These are phyloP conservation scores for Nipponacmea schrenckii DNA, from an alignment of 2,888 invertebrate genomes.

Conservation along the genomic window DNA sequence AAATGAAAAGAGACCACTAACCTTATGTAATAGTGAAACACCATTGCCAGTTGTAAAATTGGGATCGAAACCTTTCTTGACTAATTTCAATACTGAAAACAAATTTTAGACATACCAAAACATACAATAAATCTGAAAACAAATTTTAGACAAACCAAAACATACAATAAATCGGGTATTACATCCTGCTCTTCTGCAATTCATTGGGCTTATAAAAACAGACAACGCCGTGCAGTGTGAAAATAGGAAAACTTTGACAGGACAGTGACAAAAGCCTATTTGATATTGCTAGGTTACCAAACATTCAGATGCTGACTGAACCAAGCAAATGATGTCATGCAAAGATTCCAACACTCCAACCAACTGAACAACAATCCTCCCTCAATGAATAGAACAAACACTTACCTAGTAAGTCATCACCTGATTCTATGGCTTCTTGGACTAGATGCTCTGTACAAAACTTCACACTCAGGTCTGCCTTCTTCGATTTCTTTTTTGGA, in stretches of 20 bases:
- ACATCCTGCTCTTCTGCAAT: neutral
- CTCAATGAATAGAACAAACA: too few relatives aligned
- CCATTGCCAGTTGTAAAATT: conserved; percentile 48
- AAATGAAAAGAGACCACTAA: conserved; percentile 23
- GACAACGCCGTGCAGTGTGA: too few relatives aligned
- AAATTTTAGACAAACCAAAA: too few relatives aligned
- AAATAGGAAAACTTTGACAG: too few relatives aligned
- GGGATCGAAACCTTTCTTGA: conserved; percentile 38
- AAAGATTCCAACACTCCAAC: too few relatives aligned
- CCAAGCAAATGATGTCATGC: neutral
- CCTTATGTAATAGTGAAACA: conserved; percentile 50
- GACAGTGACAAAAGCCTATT: too few relatives aligned
- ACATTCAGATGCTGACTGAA: too few relatives aligned
- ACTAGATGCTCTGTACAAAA: conserved; percentile 34
- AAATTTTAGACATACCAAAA: too few relatives aligned
- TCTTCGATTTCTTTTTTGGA: conserved; percentile 35
- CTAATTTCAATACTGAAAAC: conserved; percentile 42
- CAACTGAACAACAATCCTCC: too few relatives aligned
- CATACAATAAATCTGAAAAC: too few relatives aligned
- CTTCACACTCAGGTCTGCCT: conserved; percentile 22
- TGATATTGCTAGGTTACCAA: too few relatives aligned
- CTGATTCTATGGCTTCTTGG: conserved; percentile 44
- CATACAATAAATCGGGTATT: too few relatives aligned
- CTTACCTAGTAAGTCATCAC: conserved; percentile 47
- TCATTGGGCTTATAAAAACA: neutral